Base-by-base conservation (phyloP, 2,888 invertebrate genomes). In the Biston stratarius region DNA sequence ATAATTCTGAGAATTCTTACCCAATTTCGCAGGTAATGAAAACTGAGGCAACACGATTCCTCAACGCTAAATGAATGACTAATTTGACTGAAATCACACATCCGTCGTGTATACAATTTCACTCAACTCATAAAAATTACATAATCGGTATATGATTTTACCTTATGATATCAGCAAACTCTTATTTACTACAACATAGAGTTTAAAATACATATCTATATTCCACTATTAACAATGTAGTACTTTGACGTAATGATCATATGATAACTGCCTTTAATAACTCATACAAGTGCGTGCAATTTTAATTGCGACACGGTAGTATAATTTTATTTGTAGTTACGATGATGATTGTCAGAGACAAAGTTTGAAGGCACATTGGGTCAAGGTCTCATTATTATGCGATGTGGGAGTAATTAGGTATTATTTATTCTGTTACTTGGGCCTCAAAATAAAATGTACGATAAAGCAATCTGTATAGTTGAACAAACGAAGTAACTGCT, bases 31-130 rank as follows among this genome's bases (percentile, higher is more conserved):
- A 59, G 42, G 56, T 56, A 71, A 51, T 61, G 45, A 52, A 51
- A 71, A 73, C 68, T 68, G 56, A 72, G 68, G 33, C 71, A 73
- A 48, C 62, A 61, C 67, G 69, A 72, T 69, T 69, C 69, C 53
- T 67, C 61, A 56, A 48, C 59, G 60, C 71, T 44, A 71, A 69
- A 74, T 66, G 66, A 75, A 72, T 73, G 71, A 75, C 72, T 71
- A 71, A 72, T 73, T 70, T 67, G n/a, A 65, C 71, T 63, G 49
- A 69, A 73, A 75, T 70, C 70, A 74, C 73, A 72, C 66, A 73
- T 73, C 69, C 68, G 69, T 67, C 61, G 66, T 66, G 67, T 71
- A 68, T 71, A 69, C 61, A 71, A 68, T 73, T 75, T 71, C 72
- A 64, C 66, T 64, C 49, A 38, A 61, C 66, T 72, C 70, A 63